These are phyloP conservation scores for Acanthosepion lycidas DNA, from an alignment of 2,888 invertebrate species.

Conservation along the genomic window DNA sequence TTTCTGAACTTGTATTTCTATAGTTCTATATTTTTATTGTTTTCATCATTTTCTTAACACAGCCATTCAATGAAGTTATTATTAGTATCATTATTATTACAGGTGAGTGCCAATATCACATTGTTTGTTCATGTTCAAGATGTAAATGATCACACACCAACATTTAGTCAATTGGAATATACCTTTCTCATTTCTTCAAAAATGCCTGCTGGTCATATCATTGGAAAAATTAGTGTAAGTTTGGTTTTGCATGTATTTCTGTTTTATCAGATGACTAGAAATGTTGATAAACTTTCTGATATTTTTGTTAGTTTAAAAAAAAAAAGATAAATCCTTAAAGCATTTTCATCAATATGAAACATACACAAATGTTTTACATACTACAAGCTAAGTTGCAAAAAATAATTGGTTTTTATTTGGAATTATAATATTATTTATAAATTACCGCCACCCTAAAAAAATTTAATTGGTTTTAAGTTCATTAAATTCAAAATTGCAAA, in stretches of 20 bases:
- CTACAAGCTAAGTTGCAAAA: too few relatives aligned
- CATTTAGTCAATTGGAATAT: not conserved
- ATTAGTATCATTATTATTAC: not conserved
- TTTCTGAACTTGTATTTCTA: too few relatives aligned
- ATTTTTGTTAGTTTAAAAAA: too few relatives aligned
- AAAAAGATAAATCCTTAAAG: too few relatives aligned
- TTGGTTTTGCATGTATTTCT: not conserved
- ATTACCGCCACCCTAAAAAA: too few relatives aligned
- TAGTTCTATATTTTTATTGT: not conserved
- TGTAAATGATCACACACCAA: slow-evolving; percentile 37
- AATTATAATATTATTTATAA: too few relatives aligned
- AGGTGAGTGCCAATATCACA: not conserved
- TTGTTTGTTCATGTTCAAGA: slow-evolving; percentile 36
- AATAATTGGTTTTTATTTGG: too few relatives aligned
- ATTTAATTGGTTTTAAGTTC: too few relatives aligned
- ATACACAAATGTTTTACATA: not conserved
- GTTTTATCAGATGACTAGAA: too few relatives aligned
- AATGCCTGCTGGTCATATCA: not conserved
- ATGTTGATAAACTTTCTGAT: too few relatives aligned
- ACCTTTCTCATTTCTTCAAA: not conserved
- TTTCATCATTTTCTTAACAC: not conserved
- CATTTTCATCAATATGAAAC: too few relatives aligned
- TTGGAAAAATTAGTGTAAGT: slow-evolving; percentile 42
- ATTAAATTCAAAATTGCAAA: too few relatives aligned
- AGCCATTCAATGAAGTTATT: not conserved